Conservation (phyloP, 2,888 invertebrate species). For the Tenthredo scrophulariae region DNA sequence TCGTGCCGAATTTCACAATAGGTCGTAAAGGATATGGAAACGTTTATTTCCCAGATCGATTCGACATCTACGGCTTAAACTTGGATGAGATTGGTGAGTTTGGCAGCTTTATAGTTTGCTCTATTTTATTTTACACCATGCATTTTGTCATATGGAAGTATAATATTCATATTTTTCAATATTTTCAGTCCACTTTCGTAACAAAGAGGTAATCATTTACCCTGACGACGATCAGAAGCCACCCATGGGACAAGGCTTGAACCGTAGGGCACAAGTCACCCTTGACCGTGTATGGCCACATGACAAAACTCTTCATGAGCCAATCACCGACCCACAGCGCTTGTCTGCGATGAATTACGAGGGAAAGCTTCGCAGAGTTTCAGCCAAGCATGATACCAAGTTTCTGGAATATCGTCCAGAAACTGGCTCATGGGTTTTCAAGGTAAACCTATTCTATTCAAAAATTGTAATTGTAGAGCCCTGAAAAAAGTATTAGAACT, state of each 20-base stretch:
- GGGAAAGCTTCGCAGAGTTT: conserved; percentile 89
- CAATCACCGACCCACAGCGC: conserved; percentile 90
- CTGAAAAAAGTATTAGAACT: neutral
- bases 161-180: neutral
- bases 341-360: conserved; percentile 91
- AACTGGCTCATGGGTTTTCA: conserved; percentile 98
- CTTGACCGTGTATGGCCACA: conserved; percentile 96
- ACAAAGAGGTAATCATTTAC: conserved; percentile 97
- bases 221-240: conserved; percentile 95
- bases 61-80: conserved; percentile 92
- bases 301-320: conserved; percentile 89
- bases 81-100: conserved; percentile 89
- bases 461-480: neutral
- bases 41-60: conserved; percentile 90
- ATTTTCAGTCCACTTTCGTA: conserved; percentile 90
- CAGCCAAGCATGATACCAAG: conserved; percentile 92
- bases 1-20: conserved; percentile 92
- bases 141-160: neutral
- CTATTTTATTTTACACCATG: neutral
- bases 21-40: conserved; percentile 95
- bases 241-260: conserved; percentile 91
- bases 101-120: neutral
- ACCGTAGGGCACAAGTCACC: conserved; percentile 94
- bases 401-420: conserved; percentile 97
- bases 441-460: conserved; percentile 79